phyloP scores from a whole-genome alignment of 2,888 invertebrate genomes.

The Sympetrum striolatum region DNA sequence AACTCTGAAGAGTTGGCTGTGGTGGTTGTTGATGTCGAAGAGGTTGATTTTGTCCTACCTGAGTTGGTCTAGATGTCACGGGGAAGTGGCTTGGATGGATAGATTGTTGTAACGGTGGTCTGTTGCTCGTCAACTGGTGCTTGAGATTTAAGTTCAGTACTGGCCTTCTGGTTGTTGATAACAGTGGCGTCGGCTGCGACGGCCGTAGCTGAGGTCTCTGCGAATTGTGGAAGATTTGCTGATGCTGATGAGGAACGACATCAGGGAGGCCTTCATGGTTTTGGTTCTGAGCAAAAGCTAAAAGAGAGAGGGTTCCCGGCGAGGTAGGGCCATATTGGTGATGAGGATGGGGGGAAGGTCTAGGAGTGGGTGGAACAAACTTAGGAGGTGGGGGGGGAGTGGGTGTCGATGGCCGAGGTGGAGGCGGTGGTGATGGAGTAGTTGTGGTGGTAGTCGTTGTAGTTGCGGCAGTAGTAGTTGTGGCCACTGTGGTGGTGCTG shows the following conservation, averaged over 20 bases:
- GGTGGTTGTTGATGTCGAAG: background rate
- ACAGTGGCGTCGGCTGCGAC: slow-evolving; percentile 31
- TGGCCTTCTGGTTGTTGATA: slow-evolving; percentile 53
- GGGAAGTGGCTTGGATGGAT: slow-evolving; percentile 54
- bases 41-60: background rate
- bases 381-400: slow-evolving; percentile 50
- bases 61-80: background rate
- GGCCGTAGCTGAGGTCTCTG: slow-evolving; percentile 45
- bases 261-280: slow-evolving; percentile 48
- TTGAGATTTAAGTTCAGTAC: slow-evolving; percentile 57
- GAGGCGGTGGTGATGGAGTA: slow-evolving; percentile 45
- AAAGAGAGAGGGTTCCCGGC: slow-evolving; percentile 39
- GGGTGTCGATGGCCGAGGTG: slow-evolving; percentile 50
- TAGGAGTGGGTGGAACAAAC: slow-evolving; percentile 56
- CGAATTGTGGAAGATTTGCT: slow-evolving; percentile 44
- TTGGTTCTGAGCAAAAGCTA: slow-evolving; percentile 46
- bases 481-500: slow-evolving; percentile 26
- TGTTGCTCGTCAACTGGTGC: slow-evolving; percentile 44
- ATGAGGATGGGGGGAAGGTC: background rate
- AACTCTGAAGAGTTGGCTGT: background rate
- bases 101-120: slow-evolving; percentile 59
- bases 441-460: slow-evolving; percentile 37
- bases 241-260: background rate
- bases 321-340: slow-evolving; percentile 44
- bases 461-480: background rate